Evolutionary conservation across 1,140 invertebrate species (phyloP).

Genomic region (Drosophila neocordata): DNA sequence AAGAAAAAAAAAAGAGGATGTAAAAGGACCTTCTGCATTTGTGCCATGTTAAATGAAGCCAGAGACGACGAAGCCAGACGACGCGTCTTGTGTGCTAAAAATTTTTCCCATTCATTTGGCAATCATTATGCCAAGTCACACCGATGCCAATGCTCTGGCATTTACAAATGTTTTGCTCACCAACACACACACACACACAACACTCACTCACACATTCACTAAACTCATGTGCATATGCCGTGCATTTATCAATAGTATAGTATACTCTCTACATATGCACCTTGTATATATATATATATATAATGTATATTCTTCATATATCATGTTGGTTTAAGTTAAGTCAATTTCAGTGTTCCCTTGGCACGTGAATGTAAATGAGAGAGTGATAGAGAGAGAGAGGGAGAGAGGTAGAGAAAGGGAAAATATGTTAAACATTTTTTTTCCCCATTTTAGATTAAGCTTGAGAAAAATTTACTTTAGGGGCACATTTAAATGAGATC

Average conservation of each 20-base stretch:
- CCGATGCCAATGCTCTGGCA: slow-evolving; percentile 32
- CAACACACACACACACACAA: slow-evolving; percentile 61
- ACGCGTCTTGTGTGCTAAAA: slow-evolving; percentile 42
- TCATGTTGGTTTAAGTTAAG: slow-evolving; percentile 75
- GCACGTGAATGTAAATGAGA: not conserved
- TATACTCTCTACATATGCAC: not conserved
- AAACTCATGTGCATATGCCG: slow-evolving; percentile 25
- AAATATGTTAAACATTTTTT: slow-evolving; percentile 18
- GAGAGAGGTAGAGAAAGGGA: too few species aligned
- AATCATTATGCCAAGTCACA: slow-evolving; percentile 53
- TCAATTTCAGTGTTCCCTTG: slow-evolving; percentile 45
- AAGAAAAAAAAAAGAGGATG: not conserved
- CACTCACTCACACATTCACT: slow-evolving; percentile 24
- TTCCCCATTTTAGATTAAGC: slow-evolving; percentile 47
- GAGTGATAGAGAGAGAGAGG: too few species aligned
- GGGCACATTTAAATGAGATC: slow-evolving; percentile 54
- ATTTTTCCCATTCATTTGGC: slow-evolving; percentile 70
- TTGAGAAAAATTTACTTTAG: slow-evolving; percentile 45
- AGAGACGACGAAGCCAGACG: slow-evolving; percentile 11
- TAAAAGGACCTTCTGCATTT: slow-evolving; percentile 7
- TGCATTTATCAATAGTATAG: slow-evolving; percentile 67
- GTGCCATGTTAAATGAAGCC: slow-evolving; percentile 5
- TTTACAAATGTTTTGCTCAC: slow-evolving; percentile 69
- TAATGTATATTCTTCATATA: slow-evolving; percentile 54
- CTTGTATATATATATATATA: slow-evolving; percentile 14